phyloP scores from a whole-genome alignment of 2,797 vertebrate genomes.

The Anolis apletophallus region DNA sequence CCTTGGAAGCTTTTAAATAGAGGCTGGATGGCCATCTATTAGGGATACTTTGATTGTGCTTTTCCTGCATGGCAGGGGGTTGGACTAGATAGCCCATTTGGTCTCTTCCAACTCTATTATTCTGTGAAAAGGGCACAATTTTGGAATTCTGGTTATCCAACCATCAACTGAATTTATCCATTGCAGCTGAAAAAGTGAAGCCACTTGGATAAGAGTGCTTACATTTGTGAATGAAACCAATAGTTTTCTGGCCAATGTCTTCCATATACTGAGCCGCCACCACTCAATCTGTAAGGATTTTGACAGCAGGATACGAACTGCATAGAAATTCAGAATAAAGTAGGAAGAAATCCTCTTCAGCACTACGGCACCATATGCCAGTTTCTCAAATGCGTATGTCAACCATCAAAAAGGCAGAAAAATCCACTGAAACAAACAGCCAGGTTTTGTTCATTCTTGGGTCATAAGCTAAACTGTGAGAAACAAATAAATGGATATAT shows the following conservation, averaged over 20 bases:
- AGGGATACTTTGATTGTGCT: too few relatives aligned
- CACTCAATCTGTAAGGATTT: neutral
- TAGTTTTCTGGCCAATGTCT: neutral
- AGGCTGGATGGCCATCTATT: too few relatives aligned
- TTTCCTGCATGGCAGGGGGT: too few relatives aligned
- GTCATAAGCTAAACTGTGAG: neutral
- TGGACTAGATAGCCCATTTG: too few relatives aligned
- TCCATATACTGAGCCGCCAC: neutral
- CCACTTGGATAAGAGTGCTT: too few relatives aligned
- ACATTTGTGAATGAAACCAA: too few relatives aligned
- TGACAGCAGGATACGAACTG: neutral
- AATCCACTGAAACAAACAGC: neutral
- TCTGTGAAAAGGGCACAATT: too few relatives aligned
- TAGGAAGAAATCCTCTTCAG: neutral
- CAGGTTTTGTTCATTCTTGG: neutral
- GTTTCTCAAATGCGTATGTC: neutral
- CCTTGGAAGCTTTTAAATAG: too few relatives aligned
- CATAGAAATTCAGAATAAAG: neutral
- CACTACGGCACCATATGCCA: neutral
- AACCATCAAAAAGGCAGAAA: neutral
- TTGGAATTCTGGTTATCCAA: too few relatives aligned
- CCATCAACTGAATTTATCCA: too few relatives aligned
- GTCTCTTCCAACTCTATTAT: too few relatives aligned
- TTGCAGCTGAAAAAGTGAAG: too few relatives aligned
- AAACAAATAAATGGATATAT: neutral